Conservation (phyloP, 2,113 vertebrate genomes). For the Cyphomyrus discorhynchus region DNA sequence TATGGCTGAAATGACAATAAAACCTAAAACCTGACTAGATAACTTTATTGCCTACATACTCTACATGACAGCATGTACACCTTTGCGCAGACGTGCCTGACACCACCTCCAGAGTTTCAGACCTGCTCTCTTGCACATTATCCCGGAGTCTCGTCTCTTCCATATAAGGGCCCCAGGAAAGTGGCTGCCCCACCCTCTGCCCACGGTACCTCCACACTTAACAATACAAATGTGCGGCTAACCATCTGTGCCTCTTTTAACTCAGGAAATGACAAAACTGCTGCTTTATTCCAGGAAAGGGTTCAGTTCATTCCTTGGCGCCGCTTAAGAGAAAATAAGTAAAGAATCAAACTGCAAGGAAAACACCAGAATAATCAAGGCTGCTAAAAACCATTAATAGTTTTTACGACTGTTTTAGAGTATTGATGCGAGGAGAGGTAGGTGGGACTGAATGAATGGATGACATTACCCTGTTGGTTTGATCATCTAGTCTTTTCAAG, state of each 20-base stretch:
- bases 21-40: too few relatives aligned
- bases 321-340: slow-evolving; percentile 11
- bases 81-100: too few relatives aligned
- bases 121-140: background rate
- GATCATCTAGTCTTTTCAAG: background rate
- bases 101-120: background rate
- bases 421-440: background rate
- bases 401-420: background rate
- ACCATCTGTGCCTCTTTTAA: slow-evolving; percentile 23
- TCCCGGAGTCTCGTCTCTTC: background rate
- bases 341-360: background rate
- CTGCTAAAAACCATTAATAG: background rate
- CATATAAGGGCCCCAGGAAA: background rate
- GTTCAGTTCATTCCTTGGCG: slow-evolving; percentile 17
- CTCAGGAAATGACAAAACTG: slow-evolving; percentile 24
- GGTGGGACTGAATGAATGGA: background rate
- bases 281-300: slow-evolving; percentile 10
- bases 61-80: background rate
- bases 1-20: too few relatives aligned
- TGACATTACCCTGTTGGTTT: background rate
- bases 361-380: background rate
- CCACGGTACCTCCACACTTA: background rate
- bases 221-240: background rate
- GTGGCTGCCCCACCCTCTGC: background rate
- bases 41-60: background rate